These are phyloP conservation scores for Tragelaphus eurycerus DNA, from an alignment of 2,797 vertebrate species.

Conservation along the genomic window DNA sequence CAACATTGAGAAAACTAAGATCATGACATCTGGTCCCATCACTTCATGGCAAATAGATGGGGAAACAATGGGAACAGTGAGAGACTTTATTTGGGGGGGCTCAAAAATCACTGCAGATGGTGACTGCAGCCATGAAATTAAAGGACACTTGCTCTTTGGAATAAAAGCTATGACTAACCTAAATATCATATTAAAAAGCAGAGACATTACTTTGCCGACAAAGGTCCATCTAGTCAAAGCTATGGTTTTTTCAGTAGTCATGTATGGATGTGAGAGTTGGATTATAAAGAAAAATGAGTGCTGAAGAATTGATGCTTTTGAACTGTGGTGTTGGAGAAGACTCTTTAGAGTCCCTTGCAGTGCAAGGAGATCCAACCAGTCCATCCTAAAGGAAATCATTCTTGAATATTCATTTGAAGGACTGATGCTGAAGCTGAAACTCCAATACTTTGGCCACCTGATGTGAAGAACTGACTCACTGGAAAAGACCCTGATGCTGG, in stretches of 20 bases:
- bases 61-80: not conserved
- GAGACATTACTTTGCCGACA: not conserved
- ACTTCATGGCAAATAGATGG: not conserved
- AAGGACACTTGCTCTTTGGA: not conserved
- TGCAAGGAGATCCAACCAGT: not conserved
- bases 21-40: not conserved
- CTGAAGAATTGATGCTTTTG: not conserved
- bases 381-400: not conserved
- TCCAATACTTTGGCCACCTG: not conserved
- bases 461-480: not conserved
- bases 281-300: not conserved
- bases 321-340: not conserved
- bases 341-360: not conserved
- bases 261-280: not conserved
- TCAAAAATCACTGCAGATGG: not conserved
- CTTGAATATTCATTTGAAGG: not conserved
- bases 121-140: not conserved
- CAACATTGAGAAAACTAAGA: not conserved
- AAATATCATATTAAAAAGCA: not conserved
- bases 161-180: not conserved
- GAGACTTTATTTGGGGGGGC: not conserved
- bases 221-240: not conserved
- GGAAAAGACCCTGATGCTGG: not conserved
- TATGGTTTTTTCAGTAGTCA: not conserved
- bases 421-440: not conserved